Evolutionary conservation across 1,140 invertebrate genomes (phyloP).

Genomic region (Nephotettix cincticeps): DNA sequence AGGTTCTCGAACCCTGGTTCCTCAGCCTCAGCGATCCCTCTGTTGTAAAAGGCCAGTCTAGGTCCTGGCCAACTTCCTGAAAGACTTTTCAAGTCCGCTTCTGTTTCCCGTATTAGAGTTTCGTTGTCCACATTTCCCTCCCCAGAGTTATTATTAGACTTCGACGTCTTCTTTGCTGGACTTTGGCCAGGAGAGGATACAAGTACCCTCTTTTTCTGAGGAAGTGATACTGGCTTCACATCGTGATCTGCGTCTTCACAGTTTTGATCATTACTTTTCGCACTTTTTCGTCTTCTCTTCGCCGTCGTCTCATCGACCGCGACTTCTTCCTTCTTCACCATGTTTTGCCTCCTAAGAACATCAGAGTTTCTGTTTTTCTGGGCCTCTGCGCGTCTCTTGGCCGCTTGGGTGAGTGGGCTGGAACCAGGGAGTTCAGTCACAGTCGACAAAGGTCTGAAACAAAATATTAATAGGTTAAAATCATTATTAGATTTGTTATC

Average conservation of each 20-base stretch:
- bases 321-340: constrained; percentile 25
- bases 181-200: constrained; percentile 50
- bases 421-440: constrained; percentile 14
- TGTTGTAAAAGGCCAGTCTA: constrained; percentile 59
- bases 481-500: too few species aligned
- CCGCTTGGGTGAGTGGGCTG: not conserved
- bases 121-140: constrained; percentile 68
- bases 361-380: constrained; percentile 32
- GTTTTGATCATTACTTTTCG: constrained; percentile 26
- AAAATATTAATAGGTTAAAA: too few species aligned
- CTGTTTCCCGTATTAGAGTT: constrained; percentile 79
- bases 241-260: not conserved
- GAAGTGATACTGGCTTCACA: constrained; percentile 43
- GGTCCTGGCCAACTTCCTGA: constrained; percentile 77
- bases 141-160: constrained; percentile 38
- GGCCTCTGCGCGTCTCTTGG: constrained; percentile 10
- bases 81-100: constrained; percentile 78
- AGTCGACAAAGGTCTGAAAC: constrained; percentile 27
- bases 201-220: constrained; percentile 62
- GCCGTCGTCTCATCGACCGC: constrained; percentile 32
- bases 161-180: constrained; percentile 53
- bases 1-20: constrained; percentile 81
- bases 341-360: constrained; percentile 30
- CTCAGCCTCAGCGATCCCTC: constrained; percentile 62
- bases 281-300: constrained; percentile 27